phyloP scores from a whole-genome alignment of 2,888 invertebrate genomes.

The Agrilus cyanescens region DNA sequence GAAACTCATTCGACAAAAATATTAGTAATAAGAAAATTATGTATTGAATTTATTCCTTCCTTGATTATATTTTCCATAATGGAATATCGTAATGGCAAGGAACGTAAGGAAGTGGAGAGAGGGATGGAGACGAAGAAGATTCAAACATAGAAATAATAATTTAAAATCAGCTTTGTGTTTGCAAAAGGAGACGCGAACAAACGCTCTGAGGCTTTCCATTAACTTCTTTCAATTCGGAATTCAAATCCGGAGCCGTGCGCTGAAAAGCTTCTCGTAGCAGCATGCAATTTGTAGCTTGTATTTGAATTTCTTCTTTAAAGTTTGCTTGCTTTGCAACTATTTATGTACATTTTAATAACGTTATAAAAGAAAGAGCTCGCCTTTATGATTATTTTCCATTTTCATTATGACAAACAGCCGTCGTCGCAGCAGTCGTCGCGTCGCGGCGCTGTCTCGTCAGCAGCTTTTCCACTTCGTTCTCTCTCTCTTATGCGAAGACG shows the following conservation, averaged over 20 bases:
- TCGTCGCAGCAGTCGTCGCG: too few relatives aligned
- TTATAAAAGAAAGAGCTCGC: too few relatives aligned
- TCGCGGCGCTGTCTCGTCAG: too few relatives aligned
- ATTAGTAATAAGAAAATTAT: too few relatives aligned
- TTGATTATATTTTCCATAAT: conserved; percentile 10
- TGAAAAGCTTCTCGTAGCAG: conserved; percentile 14
- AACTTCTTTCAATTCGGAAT: conserved; percentile 29
- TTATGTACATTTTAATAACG: too few relatives aligned
- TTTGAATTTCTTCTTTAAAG: conserved; percentile 19
- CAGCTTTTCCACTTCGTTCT: too few relatives aligned
- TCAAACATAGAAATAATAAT: conserved; percentile 25
- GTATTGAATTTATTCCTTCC: conserved; percentile 1
- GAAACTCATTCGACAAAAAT: too few relatives aligned
- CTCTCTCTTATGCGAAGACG: too few relatives aligned
- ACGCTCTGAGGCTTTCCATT: conserved; percentile 48
- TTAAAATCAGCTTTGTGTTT: conserved; percentile 29
- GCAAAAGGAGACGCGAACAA: conserved; percentile 37
- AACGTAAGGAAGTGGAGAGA: conserved; percentile 27
- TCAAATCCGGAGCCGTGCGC: conserved; percentile 13
- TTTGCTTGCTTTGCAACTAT: too few relatives aligned
- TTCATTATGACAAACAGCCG: too few relatives aligned
- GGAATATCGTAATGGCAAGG: conserved; percentile 22
- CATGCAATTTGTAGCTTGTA: conserved; percentile 23
- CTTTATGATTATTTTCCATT: too few relatives aligned
- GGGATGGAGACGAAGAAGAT: conserved; percentile 12